Evolutionary conservation across 2,888 invertebrate genomes (phyloP).

Genomic region (Melanotus villosus): DNA sequence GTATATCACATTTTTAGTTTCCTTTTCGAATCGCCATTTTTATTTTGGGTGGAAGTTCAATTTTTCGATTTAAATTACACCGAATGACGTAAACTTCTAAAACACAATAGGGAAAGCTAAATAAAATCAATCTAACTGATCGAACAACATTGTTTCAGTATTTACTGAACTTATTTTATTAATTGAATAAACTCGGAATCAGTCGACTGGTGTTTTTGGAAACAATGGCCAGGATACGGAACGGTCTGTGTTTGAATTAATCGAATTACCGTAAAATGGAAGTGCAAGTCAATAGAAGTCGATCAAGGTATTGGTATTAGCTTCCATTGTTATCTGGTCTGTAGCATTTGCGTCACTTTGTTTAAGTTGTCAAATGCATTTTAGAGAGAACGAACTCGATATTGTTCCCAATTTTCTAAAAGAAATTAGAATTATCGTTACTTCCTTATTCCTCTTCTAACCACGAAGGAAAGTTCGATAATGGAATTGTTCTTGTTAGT

Average conservation of each 20-base stretch:
- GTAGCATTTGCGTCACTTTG: conserved; percentile 1
- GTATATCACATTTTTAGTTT: no score
- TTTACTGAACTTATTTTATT: not conserved
- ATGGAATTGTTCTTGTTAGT: no score
- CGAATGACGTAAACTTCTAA: no score
- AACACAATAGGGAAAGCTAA: no score
- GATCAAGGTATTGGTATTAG: conserved; percentile 9
- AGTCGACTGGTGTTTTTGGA: not conserved
- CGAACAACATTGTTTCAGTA: not conserved
- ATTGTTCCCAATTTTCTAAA: not conserved
- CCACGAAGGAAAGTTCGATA: no score
- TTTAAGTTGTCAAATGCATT: not conserved
- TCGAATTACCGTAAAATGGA: conserved; percentile 12
- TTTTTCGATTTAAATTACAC: no score
- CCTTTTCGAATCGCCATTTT: no score
- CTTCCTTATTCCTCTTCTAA: no score
- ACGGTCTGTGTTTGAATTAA: not conserved
- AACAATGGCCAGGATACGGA: not conserved
- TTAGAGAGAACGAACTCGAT: not conserved
- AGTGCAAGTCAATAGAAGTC: conserved; percentile 4
- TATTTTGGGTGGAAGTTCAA: no score
- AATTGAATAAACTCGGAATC: not conserved
- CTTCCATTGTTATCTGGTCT: conserved; percentile 5
- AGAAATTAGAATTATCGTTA: not conserved
- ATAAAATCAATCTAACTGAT: no score